Evolutionary conservation across 2,888 invertebrate species (phyloP), one percentile per base, ranked within the genome.

Genomic region (Hoplodrina blanda): DNA sequence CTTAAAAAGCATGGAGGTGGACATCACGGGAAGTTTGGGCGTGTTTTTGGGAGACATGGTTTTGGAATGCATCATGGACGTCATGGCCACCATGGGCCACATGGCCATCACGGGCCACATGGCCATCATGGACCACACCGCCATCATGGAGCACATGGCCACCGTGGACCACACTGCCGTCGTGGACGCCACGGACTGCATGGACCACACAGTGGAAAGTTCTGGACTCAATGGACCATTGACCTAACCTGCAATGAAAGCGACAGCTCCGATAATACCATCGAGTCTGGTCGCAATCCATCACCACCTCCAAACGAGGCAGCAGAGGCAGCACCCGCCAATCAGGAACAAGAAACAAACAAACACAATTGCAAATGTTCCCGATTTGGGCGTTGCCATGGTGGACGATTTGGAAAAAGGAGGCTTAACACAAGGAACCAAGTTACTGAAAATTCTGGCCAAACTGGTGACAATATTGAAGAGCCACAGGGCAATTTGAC

Each of bases 401-500:
- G 76, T 33, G 65, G 79, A 37, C 76, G 81, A 11, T 64, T 63
- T 66, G 76, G 64, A 37, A 66, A 57, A 37, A 75, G 70, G 55
- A 59, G 57, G 50, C 4, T 13, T 46, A 60, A 56, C n/a, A 82
- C 70, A n/a, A 49, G 19, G 17, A 67, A 20, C 1, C 50, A 62
- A 65, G 61, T 19, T 17, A 17, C 62, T 6, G 84, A 87, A 15
- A 80, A 59, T 55, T 53, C 77, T 13, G 10, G 60, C 52, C 80
- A 83, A 72, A 73, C 82, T 19, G 81, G 81, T 19, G 73, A 57
- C n/a, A 76, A 65, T 44, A 61, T 63, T 60, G 81, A 82, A 49
- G 69, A 73, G 20, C 17, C 61, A 55, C 81, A 84, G 41, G 84
- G 82, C 46, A 86, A 86, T 73, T 63, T 87, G 41, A 78, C 76